Evolutionary conservation across 2,888 invertebrate species (phyloP), one percentile per base, ranked within the genome.

Genomic region (Argyresthia albistria): DNA sequence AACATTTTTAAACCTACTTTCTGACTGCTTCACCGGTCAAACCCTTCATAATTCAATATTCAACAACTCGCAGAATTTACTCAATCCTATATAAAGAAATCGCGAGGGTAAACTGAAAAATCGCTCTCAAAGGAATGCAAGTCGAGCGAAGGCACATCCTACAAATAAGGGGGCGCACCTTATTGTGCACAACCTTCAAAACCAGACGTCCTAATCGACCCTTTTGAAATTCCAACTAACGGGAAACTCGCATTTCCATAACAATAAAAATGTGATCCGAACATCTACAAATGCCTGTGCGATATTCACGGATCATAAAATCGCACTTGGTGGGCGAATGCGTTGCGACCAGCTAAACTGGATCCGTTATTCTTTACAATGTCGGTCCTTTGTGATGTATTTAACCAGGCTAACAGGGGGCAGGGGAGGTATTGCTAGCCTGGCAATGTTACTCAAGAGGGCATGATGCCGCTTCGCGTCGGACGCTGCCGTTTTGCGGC

Each of bases 281-380:
- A 83, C 84, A 84, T 84, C 86, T 82, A 84, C 82, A 80, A 84
- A 86, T 83, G 84, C 83, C 76, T 78, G 76, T 63, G 80, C 79
- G 83, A 82, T 86, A 84, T 87, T 87, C 87, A 84, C 86, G 86
- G 87, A 80, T 83, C 87, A 87, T 87, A 87, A 87, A 87, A 80
- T 81, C 76, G 73, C 73, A 71, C 74, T 76, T 71, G 75, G 64
- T 71, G 69, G 25, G 70, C 74, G 75, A 73, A 73, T 73, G 71
- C 70, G 70, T 60, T 70, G 63, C 65, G 72, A 59, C 83, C 76
- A 69, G 72, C 74, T 70, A 79, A 83, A 71, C 70, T 71, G 71
- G 83, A 80, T 70, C 86, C 63, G 67, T 59, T 65, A 14, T 65
- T 65, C 64, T 63, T 61, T 62, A 57, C 61, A 62, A 62, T 58